These are phyloP conservation scores for Heterocephalus glaber DNA, from an alignment of 2,113 vertebrate species.

Conservation along the genomic window DNA sequence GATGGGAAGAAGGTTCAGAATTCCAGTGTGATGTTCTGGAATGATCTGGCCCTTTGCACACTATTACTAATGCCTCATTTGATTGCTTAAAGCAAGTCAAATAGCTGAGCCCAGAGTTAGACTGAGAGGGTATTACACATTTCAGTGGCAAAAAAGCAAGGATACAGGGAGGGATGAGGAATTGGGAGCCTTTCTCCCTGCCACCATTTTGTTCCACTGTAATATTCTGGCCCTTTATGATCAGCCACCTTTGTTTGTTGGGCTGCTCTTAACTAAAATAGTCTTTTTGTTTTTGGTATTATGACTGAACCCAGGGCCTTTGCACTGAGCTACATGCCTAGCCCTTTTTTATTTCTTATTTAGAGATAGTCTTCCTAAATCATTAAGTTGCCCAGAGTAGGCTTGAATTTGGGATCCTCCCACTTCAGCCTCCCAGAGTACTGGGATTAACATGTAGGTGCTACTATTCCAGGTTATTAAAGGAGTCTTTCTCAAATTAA, in stretches of 20 bases:
- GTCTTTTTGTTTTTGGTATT: not conserved
- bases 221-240: not conserved
- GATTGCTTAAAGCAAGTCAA: not conserved
- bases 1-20: not conserved
- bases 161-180: not conserved
- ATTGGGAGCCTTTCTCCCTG: not conserved
- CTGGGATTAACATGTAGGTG: not conserved
- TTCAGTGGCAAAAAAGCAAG: not conserved
- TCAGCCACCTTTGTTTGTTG: not conserved
- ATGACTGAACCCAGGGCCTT: not conserved
- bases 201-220: not conserved
- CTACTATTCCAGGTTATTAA: not conserved
- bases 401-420: not conserved
- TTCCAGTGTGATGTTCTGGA: not conserved
- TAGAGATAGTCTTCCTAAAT: not conserved
- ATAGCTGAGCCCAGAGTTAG: not conserved
- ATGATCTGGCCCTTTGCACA: not conserved
- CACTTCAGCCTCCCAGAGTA: not conserved
- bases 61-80: not conserved
- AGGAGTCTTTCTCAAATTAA: not conserved
- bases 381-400: not conserved
- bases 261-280: not conserved
- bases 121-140: not conserved
- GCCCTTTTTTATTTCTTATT: not conserved
- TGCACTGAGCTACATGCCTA: not conserved